Percentiles rank a stretch among this genome's conserved stretches.
phyloP scores from a whole-genome alignment of 2,888 invertebrate species.

The Microctonus aethiopoides region DNA sequence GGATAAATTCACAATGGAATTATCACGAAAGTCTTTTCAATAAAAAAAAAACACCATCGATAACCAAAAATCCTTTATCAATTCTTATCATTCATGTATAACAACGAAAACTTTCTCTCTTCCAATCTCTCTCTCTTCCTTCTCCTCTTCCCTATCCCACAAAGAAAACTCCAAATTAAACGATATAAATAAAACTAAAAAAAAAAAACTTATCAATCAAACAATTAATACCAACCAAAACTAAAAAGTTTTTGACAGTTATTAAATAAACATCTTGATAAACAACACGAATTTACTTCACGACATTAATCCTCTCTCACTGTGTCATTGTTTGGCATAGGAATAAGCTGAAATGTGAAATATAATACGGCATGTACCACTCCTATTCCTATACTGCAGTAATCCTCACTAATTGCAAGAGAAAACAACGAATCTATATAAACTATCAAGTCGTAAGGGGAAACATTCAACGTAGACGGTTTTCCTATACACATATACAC shows the following conservation, averaged over 20 bases:
- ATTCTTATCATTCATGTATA: no score
- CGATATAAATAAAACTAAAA: no score
- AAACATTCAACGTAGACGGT: background rate
- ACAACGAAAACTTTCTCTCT: no score
- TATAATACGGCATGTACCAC: conserved; percentile 1
- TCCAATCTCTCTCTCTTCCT: no score
- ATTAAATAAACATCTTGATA: background rate
- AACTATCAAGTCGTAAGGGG: background rate
- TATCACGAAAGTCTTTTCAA: background rate
- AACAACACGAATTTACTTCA: background rate
- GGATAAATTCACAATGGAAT: background rate
- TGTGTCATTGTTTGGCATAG: background rate
- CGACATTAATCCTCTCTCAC: background rate
- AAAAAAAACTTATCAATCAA: no score
- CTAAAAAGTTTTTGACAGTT: background rate
- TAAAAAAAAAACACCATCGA: background rate
- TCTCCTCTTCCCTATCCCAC: no score
- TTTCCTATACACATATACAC: background rate
- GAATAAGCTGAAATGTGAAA: background rate
- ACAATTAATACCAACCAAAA: no score
- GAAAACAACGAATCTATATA: background rate
- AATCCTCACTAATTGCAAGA: conserved; percentile 41
- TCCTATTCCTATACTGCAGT: conserved; percentile 13
- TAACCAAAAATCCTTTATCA: no score
- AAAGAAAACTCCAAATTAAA: no score